Evolutionary conservation across 2,113 vertebrate genomes (phyloP).

Genomic region (Meles meles): DNA sequence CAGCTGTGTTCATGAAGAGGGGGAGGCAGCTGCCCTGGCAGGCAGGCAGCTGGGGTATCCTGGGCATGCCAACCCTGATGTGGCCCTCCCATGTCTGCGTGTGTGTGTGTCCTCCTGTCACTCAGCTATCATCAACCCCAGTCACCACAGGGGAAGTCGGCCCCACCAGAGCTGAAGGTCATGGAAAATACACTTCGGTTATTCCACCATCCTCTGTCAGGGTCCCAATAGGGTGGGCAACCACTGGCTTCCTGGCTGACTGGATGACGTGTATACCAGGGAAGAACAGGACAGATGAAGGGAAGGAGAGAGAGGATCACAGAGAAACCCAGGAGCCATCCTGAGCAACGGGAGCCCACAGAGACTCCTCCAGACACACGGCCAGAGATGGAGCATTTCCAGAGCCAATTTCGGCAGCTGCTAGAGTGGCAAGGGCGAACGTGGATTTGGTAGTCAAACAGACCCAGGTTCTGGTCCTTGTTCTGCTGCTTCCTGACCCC

Average conservation of each 20-base stretch:
- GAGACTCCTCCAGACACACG: neutral
- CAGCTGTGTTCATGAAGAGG: slow-evolving; percentile 43
- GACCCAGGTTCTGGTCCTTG: neutral
- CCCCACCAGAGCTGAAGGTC: slow-evolving; percentile 79
- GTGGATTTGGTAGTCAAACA: neutral
- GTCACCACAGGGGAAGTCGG: slow-evolving; percentile 57
- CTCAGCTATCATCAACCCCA: slow-evolving; percentile 60
- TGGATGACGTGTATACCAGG: neutral
- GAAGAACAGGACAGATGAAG: neutral
- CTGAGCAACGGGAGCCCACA: neutral
- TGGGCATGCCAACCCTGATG: slow-evolving; percentile 24
- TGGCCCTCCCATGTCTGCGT: neutral
- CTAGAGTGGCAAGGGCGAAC: neutral
- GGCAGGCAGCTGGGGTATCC: neutral
- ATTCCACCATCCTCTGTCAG: slow-evolving; percentile 78
- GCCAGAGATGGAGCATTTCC: neutral
- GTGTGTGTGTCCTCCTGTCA: slow-evolving; percentile 46
- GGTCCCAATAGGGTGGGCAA: slow-evolving; percentile 74
- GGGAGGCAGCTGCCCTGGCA: slow-evolving; percentile 51
- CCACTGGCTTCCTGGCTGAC: slow-evolving; percentile 58
- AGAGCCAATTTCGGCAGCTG: neutral
- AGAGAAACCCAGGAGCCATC: neutral
- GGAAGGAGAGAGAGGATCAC: neutral
- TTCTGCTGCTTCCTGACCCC: neutral
- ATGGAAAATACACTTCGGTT: slow-evolving; percentile 83